Evolutionary conservation across 2,113 vertebrate genomes (phyloP), one percentile per base, ranked within the genome.

Genomic region (human (Homo sapiens)): DNA sequence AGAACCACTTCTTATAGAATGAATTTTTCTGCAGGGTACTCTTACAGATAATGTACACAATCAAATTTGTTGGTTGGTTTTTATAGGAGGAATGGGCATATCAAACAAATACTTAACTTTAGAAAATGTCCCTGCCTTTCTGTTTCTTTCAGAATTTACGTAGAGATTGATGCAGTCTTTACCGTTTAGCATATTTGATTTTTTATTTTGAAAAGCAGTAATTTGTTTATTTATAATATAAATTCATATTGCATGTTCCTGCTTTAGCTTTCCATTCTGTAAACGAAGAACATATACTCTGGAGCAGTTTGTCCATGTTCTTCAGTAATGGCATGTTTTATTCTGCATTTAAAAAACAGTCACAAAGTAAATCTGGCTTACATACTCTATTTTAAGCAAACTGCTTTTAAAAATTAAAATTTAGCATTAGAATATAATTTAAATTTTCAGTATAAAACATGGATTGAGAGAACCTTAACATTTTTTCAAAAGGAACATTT

Each of bases 401-500:
- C 55, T 84, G 8, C 68, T 89, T 83, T 32, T 70, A 48, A 72
- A 83, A 95, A 45, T 84, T 52, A 89, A 55, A 89, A 30, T 40
- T 25, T 72, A 86, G 57, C 22, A 78, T 83, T 79, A 40, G 88
- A 82, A 72, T 57, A 25, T n/a, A 57, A 89, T 40, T 84, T 66
- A 76, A 55, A 96, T 23, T 72, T 90, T 93, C 17, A 91, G 5
- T 91, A 38, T 86, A 73, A 84, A 70, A 78, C 30, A 75, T 92
- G 6, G 86, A 78, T 83, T 32, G 20, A 81, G 32, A 73, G 32
- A 72, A 27, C 1, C 3, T 38, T 9, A 45, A 45, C 45, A 45
- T 25, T 17, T 7, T n/a, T 25, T 38, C 23, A 1, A 18, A 95
- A 85, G 79, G 23, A 50, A 73, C 22, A 48, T 92, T 78, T 52